Evolutionary conservation across 2,113 vertebrate species (phyloP), one percentile per base, ranked within the genome.

Genomic region (Cinclus mexicanus): DNA sequence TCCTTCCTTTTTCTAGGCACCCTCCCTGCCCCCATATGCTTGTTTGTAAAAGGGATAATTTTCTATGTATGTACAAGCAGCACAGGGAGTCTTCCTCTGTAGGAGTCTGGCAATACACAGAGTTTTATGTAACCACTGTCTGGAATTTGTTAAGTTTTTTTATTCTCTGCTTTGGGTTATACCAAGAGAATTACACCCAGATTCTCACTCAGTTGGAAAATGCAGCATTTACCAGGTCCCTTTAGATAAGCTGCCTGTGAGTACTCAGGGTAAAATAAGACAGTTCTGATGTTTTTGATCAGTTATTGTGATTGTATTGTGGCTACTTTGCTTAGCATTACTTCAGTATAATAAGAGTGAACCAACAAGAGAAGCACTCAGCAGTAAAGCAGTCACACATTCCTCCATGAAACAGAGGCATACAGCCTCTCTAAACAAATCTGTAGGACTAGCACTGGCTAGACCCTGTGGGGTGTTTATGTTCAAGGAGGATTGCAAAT

Each of bases 21-120:
- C n/a, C 57, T 78, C 42, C 67, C 39, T 86, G 46, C 44, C 87
- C 60, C 60, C 44, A n/a, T 64, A 52, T 59, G n/a, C 79, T 72
- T 95, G 63, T 84, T 71, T 96, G 79, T 63, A 95, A 70, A 96
- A 95, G 41, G 81, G 92, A 53, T 67, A 75, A 79, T 75, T 88
- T 82, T 89, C 93, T 75, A 11, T 82, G 33, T 64, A 59, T 22
- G 53, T 64, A 61, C 57, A 87, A 91, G 57, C 42, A 39, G 56
- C 1, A 0, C 24, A 47, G 78, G 76, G 75, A 91, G 65, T 71
- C 89, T 76, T 91, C 59, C 65, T 85, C 65, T 71, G 55, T 26
- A 83, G 78, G 49, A 88, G 82, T 33, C 42, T 63, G 49, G 41
- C 57, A 83, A 93, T 60, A 92, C 26, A 61, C 25, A 53, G 39